phyloP scores from a whole-genome alignment of 2,888 invertebrate genomes.

The Phania funesta region DNA sequence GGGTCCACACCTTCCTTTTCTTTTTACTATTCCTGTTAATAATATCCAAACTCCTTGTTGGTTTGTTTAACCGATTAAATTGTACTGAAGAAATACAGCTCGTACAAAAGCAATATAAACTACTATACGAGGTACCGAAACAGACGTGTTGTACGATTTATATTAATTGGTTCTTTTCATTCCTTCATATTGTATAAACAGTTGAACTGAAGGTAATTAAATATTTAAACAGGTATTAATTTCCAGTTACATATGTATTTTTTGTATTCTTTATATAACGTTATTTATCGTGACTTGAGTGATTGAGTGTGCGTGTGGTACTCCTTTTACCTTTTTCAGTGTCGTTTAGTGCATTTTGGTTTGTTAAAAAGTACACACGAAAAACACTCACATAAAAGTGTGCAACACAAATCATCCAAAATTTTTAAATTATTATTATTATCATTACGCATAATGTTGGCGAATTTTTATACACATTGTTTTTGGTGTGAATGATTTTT shows the following conservation, averaged over 20 bases:
- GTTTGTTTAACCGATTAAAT: no score
- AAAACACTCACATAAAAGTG: constrained; percentile 14
- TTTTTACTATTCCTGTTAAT: no score
- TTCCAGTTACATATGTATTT: no score
- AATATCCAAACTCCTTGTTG: no score
- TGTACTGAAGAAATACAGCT: no score
- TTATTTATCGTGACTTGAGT: constrained; percentile 22
- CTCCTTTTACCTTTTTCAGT: constrained; percentile 46
- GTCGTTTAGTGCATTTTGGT: no score
- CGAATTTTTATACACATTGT: constrained; percentile 62
- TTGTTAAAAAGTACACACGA: no score
- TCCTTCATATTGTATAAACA: constrained; percentile 3
- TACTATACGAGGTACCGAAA: no score
- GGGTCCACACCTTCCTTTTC: no score
- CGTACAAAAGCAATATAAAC: no score
- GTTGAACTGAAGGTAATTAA: constrained; percentile 29
- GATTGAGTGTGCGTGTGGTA: neutral
- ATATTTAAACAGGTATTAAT: no score
- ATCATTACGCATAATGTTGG: constrained; percentile 67
- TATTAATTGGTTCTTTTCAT: constrained; percentile 54
- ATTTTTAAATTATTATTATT: constrained; percentile 69
- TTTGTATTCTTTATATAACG: neutral
- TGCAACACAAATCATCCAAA: constrained; percentile 63
- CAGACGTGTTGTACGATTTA: no score
- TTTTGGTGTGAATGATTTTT: constrained; percentile 41